A percentile compares a stretch with the other conserved stretches of the same genome.
Conservation (phyloP, 2,113 vertebrate genomes). For the Seriola rivoliana region DNA sequence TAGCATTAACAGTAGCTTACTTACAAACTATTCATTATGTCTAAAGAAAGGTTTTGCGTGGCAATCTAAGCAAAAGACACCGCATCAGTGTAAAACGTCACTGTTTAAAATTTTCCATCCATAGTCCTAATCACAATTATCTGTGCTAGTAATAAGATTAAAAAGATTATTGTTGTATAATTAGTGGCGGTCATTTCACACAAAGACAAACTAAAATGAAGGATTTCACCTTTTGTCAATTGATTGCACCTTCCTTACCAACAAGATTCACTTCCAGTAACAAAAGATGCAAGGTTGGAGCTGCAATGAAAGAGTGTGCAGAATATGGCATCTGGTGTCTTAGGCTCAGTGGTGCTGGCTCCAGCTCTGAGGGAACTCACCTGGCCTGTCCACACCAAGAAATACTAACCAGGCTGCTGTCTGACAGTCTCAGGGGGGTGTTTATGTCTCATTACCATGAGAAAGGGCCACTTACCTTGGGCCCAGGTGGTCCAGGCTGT, state of each 20-base stretch:
- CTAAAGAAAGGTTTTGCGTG: too few species aligned
- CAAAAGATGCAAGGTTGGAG: background rate
- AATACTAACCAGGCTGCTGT: constrained; percentile 13
- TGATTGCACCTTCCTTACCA: background rate
- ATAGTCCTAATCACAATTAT: too few species aligned
- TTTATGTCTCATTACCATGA: background rate
- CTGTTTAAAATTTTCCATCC: too few species aligned
- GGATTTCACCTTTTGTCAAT: background rate
- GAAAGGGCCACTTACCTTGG: constrained; percentile 87
- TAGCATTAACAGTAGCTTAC: too few species aligned
- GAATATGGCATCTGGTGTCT: constrained; percentile 1
- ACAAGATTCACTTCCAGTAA: background rate
- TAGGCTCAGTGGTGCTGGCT: background rate
- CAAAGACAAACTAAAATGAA: background rate
- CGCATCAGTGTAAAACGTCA: too few species aligned
- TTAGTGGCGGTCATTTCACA: background rate
- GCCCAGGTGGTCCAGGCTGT: constrained; percentile 90
- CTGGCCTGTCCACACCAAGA: background rate
- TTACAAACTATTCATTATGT: too few species aligned
- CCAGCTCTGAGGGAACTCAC: background rate
- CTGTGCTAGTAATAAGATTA: too few species aligned
- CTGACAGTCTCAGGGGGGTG: background rate
- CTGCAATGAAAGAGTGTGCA: background rate
- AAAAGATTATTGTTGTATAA: too few species aligned
- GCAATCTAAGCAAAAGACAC: too few species aligned